phyloP scores from a whole-genome alignment of 2,888 invertebrate genomes.

The Hemaris fuciformis region DNA sequence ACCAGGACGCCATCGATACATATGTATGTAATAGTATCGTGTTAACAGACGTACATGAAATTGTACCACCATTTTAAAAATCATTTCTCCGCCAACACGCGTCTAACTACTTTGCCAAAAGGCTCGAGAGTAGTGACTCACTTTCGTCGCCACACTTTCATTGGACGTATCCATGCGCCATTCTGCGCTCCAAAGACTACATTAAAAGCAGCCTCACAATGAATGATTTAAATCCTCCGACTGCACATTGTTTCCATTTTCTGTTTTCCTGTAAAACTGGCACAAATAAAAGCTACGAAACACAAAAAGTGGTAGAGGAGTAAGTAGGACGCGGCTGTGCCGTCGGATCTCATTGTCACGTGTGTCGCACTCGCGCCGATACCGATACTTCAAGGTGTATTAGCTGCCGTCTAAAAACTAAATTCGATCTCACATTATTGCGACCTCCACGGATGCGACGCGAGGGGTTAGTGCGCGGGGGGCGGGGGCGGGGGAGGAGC shows the following conservation, averaged over 20 bases:
- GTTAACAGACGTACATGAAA: too few relatives aligned
- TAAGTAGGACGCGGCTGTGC: background rate
- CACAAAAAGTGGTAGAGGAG: background rate
- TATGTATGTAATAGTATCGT: too few relatives aligned
- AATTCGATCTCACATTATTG: background rate
- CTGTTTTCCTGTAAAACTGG: background rate
- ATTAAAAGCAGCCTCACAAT: background rate
- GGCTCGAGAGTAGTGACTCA: background rate
- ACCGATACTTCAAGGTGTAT: background rate
- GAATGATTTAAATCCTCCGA: background rate
- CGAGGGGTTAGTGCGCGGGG: background rate
- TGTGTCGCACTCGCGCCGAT: background rate
- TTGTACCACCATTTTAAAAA: background rate
- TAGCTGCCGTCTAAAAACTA: background rate
- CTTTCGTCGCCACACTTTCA: background rate
- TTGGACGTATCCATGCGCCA: background rate
- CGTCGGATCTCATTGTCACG: background rate
- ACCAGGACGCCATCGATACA: too few relatives aligned
- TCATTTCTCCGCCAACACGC: too few relatives aligned
- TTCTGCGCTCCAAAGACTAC: background rate
- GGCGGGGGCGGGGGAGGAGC: background rate
- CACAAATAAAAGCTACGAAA: background rate
- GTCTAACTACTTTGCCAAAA: background rate
- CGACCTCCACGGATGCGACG: too few relatives aligned
- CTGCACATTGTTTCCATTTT: background rate